Conservation (phyloP, 2,113 vertebrate genomes). For the Boulengeromyrus knoepffleri region DNA sequence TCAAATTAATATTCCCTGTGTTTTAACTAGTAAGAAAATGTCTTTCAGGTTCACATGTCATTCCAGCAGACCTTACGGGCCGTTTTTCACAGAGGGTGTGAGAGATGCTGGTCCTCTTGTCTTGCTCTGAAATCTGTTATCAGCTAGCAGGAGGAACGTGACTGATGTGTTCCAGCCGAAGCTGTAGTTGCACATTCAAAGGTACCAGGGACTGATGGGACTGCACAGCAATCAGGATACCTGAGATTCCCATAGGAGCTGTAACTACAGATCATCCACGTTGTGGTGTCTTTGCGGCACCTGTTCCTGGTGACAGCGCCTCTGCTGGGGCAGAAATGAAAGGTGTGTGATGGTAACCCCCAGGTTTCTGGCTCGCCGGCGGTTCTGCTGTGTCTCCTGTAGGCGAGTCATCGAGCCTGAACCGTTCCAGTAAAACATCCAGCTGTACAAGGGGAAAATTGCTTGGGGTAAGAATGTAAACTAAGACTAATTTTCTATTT, state of each 20-base stretch:
- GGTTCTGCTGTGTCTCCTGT: neutral
- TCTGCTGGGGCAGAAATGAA: neutral
- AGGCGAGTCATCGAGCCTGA: neutral
- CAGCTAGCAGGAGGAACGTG: neutral
- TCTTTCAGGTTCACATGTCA: neutral
- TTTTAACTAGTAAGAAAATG: slow-evolving; percentile 24
- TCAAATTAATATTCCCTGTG: slow-evolving; percentile 61
- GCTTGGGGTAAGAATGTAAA: neutral
- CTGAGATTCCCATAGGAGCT: neutral
- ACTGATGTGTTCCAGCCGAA: neutral
- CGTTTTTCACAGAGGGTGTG: neutral
- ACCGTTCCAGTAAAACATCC: neutral
- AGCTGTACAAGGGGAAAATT: neutral
- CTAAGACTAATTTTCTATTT: neutral
- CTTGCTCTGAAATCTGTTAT: neutral
- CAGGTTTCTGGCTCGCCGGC: neutral
- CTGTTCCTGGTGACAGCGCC: neutral
- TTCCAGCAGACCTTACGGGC: neutral
- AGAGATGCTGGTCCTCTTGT: neutral
- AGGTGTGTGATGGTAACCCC: neutral
- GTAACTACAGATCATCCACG: neutral
- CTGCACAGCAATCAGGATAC: neutral
- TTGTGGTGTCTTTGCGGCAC: neutral
- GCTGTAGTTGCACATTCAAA: neutral
- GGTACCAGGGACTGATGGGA: neutral